A percentile compares a stretch with the other conserved stretches of the same genome.
Conservation (phyloP, 2,113 vertebrate species). For the Brevimyrus niger region DNA sequence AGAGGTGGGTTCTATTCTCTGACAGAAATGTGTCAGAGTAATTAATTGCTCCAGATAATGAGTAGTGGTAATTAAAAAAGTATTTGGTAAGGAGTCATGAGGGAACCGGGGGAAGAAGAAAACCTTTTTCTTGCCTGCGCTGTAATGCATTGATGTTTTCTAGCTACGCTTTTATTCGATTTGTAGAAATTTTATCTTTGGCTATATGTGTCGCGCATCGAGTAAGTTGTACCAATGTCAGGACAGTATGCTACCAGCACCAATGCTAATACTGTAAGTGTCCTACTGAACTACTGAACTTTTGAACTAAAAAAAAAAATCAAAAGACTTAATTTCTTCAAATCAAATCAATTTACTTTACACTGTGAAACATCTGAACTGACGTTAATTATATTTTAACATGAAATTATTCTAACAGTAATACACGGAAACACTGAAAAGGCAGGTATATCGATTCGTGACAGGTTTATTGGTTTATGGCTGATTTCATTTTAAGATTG, state of each 20-base stretch:
- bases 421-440: neutral
- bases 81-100: constrained; percentile 1
- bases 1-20: constrained; percentile 10
- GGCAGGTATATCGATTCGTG: neutral
- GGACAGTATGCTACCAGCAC: neutral
- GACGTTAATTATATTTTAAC: neutral
- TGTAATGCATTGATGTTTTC: neutral
- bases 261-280: neutral
- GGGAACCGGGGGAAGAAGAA: neutral
- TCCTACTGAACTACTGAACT: neutral
- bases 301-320: neutral
- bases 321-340: neutral
- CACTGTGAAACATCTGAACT: neutral
- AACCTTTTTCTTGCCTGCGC: neutral
- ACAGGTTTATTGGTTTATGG: neutral
- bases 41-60: constrained; percentile 19
- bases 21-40: neutral
- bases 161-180: neutral
- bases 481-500: neutral
- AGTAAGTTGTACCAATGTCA: neutral
- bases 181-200: neutral
- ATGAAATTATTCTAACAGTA: neutral
- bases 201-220: neutral
- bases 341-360: neutral
- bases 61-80: constrained; percentile 11